A percentile compares a stretch with the other conserved stretches of the same genome.
phyloP scores from a whole-genome alignment of 2,797 vertebrate genomes.

The Tangara arthus region DNA sequence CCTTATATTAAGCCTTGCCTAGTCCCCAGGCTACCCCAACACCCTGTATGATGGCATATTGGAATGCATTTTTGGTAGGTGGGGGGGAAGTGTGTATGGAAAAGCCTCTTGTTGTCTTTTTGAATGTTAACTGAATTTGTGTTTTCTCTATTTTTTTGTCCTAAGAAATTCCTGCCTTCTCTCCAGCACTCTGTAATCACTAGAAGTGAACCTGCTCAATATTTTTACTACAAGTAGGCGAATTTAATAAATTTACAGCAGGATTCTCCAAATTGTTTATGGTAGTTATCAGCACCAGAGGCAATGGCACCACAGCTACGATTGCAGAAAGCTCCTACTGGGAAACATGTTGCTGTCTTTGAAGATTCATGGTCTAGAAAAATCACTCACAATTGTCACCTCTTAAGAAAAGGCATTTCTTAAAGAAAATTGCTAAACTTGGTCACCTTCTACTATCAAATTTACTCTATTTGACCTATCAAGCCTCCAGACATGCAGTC shows the following conservation, averaged over 20 bases:
- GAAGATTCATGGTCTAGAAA: not conserved
- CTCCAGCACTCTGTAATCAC: not conserved
- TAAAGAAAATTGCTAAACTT: not conserved
- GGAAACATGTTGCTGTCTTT: not conserved
- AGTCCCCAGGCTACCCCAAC: not conserved
- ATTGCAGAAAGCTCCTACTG: not conserved
- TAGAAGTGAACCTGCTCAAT: not conserved
- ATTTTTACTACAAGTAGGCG: not conserved
- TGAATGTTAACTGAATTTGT: not conserved
- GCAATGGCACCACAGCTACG: not conserved
- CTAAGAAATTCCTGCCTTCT: not conserved
- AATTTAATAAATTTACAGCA: not conserved
- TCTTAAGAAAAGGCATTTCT: not conserved
- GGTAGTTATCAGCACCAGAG: not conserved
- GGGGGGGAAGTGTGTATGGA: rapidly evolving
- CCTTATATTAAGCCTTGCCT: not conserved
- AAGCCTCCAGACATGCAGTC: not conserved
- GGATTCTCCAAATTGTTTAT: not conserved
- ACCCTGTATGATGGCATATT: not conserved
- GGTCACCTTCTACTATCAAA: not conserved
- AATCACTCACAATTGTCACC: not conserved
- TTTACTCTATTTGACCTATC: not conserved
- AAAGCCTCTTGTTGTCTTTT: not conserved
- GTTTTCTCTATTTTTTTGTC: not conserved
- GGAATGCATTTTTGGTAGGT: not conserved